Base-by-base conservation (phyloP, 2,113 vertebrate genomes). In the Thalassarche chlororhynchos region DNA sequence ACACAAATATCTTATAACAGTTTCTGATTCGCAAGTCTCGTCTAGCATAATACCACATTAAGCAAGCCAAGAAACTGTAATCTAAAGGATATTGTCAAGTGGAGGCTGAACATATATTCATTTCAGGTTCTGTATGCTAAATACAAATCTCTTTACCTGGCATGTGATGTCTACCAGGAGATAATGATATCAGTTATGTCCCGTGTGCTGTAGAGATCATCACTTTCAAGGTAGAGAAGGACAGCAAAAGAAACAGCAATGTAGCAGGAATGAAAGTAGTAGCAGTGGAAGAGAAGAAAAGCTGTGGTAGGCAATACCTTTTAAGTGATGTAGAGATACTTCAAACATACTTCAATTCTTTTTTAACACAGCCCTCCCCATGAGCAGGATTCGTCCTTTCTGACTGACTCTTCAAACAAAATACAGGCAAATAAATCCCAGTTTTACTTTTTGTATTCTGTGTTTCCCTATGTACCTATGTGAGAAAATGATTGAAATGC, bases 1-100 rank as follows among this genome's bases (percentile, higher is more conserved):
- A 95, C 61, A 93, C 57, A 93, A 97, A 94, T 84, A 58, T 58
- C 60, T 77, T 74, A 32, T 79, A 97, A 87, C 36, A 54, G 36
- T 61, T 92, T 89, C 84, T 83, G 91, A 96, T 92, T 89, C 49
- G 5, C 87, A 93, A 49, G 36, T 89, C 87, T 87, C 2, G 0
- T 87, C 84, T 72, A 80, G 57, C 46, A 49, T 87, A 92, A 89
- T 69, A 44, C 54, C 14, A 23, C 46, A 93, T 94, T 89, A 96
- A 91, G 77, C 61, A 85, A 91, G 66, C 52, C 62, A 86, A 89
- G 84, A 83, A 95, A 72, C 52, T 0, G 0, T 89, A 89, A 93
- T 82, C 86, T 84, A 82, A 81, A 65, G 78, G 57, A 91, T 95
- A 84, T 65, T 91, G 91, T 78, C 84, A 66, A 82, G 87, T 19